Evolutionary conservation across 2,888 invertebrate species (phyloP), one percentile per base, ranked within the genome.

Genomic region (Lithosia quadra): DNA sequence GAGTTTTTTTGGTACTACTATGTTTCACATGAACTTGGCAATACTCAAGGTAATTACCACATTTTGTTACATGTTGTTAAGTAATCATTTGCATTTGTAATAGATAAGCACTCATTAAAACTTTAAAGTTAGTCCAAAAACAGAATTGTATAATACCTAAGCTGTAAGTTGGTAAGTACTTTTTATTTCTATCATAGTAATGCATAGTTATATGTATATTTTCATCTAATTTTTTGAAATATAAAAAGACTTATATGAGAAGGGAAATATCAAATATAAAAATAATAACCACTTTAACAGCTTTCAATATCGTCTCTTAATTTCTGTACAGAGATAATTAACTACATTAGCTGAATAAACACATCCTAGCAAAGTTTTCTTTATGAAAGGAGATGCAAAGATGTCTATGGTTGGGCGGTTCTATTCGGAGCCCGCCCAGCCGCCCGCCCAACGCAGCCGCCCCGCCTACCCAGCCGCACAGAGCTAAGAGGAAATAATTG

Each of bases 381-480:
- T 63, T 58, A 22, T 61, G 75, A 79, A 80, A 71, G 61, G 80
- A 85, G 83, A 86, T 68, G 75, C 79, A 78, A 72, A 81, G 83
- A 86, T 84, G 72, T 73, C 71, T 78, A 77, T 80, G 76, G 82
- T 79, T 90, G 92, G 93, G 93, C 93, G 93, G 91, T 73, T 80
- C 86, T 74, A 72, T 67, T 56, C 71, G 70, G 88, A 88, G 86
- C 89, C 92, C 92, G 89, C 87, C 89, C 84, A 78, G 65, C 74
- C 86, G 74, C 76, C 92, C 92, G 92, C 92, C 93, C 90, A 90
- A 86, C 77, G 76, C 76, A 65, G 73, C 55, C 80, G 86, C 84
- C 84, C 91, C 92, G 92, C 93, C 93, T 88, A 88, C 76, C 78
- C 73, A 72, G 76, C 88, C 87, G 87, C 87, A 89, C 88, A 87